phyloP scores from a whole-genome alignment of 2,797 vertebrate species.

The Onychomys arenicola region DNA sequence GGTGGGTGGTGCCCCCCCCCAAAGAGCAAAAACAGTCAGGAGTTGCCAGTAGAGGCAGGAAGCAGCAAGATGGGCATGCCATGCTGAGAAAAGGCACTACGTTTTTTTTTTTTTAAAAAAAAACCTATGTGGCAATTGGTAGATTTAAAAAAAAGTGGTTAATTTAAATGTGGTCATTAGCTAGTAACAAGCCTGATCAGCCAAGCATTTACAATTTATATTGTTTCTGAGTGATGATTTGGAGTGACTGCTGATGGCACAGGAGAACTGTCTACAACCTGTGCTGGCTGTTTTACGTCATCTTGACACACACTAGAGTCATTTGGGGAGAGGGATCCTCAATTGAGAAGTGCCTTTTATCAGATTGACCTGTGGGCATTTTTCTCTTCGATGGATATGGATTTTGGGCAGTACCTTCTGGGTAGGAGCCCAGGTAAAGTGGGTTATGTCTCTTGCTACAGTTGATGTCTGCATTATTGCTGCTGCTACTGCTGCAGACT shows the following conservation, averaged over 20 bases:
- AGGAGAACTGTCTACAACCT: neutral
- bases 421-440: neutral
- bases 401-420: neutral
- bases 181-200: too few relatives aligned
- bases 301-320: neutral
- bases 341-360: neutral
- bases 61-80: too few relatives aligned
- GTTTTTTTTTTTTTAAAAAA: too few relatives aligned
- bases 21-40: too few relatives aligned
- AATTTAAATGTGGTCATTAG: too few relatives aligned
- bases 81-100: too few relatives aligned
- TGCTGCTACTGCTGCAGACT: neutral
- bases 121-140: too few relatives aligned
- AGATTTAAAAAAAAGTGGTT: too few relatives aligned
- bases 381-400: neutral
- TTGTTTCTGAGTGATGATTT: neutral
- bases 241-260: neutral
- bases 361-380: neutral
- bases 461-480: neutral
- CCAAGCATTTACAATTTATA: too few relatives aligned
- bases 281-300: neutral
- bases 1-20: too few relatives aligned
- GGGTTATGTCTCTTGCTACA: neutral
- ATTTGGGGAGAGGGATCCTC: neutral
- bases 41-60: too few relatives aligned